Evolutionary conservation across 1,140 invertebrate genomes (phyloP).

Genomic region (Phymastichus coffea): DNA sequence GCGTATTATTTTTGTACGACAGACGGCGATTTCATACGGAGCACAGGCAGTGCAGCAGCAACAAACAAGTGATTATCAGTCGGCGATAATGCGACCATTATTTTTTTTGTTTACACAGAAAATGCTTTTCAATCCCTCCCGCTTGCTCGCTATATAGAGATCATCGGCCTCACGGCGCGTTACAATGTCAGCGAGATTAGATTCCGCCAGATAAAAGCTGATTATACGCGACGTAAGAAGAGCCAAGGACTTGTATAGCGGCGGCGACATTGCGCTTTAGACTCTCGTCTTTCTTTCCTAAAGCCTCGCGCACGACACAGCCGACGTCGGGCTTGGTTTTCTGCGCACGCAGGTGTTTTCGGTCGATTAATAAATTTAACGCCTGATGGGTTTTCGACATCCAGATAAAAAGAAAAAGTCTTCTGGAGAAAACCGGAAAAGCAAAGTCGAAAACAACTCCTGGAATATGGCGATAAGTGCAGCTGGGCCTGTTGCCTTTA

Average conservation of each 20-base stretch:
- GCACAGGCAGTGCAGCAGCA: too few relatives aligned
- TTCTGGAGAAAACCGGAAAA: too few relatives aligned
- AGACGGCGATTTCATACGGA: too few relatives aligned
- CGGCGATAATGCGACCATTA: too few relatives aligned
- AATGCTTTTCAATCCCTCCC: too few relatives aligned
- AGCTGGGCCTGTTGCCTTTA: too few relatives aligned
- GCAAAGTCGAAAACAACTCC: slow-evolving; percentile 8
- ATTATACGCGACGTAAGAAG: slow-evolving; percentile 10
- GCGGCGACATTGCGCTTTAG: slow-evolving; percentile 16
- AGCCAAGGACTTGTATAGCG: slow-evolving; percentile 15
- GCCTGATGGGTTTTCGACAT: too few relatives aligned
- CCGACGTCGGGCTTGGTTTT: background rate
- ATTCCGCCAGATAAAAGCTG: slow-evolving; percentile 24
- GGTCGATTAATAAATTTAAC: background rate
- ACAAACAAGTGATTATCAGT: too few relatives aligned
- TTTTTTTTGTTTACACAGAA: too few relatives aligned
- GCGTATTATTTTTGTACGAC: too few relatives aligned
- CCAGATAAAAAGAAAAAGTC: too few relatives aligned
- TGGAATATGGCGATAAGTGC: slow-evolving; percentile 15
- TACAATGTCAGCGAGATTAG: slow-evolving; percentile 40
- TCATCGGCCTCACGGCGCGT: slow-evolving; percentile 15
- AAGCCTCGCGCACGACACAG: background rate
- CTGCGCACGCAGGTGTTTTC: background rate
- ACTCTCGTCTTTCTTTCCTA: background rate
- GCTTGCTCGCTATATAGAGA: too few relatives aligned